phyloP scores from a whole-genome alignment of 2,888 invertebrate genomes.

The Sialis fuliginosa region DNA sequence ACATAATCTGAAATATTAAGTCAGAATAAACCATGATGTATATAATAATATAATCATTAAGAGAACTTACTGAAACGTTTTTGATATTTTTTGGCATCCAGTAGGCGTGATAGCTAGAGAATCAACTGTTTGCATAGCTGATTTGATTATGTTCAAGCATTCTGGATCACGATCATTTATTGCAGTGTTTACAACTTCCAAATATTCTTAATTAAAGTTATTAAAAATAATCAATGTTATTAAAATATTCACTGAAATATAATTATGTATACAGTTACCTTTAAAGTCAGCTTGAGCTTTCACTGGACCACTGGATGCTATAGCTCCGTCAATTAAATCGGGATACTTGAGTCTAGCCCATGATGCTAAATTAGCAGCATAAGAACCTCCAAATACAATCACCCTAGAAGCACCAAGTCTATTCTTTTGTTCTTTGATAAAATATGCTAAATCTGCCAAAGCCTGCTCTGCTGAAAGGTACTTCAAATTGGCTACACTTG shows the following conservation, averaged over 20 bases:
- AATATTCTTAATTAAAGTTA: conserved; percentile 30
- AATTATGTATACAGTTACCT: conserved; percentile 21
- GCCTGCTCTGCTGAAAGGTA: conserved; percentile 25
- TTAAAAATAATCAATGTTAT: background rate
- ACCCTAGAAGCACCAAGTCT: conserved; percentile 4
- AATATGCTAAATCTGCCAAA: conserved; percentile 25
- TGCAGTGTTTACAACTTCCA: conserved; percentile 31
- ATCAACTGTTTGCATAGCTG: conserved; percentile 22
- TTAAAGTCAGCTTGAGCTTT: conserved; percentile 36
- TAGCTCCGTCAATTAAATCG: conserved; percentile 33
- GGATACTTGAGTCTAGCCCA: conserved; percentile 41
- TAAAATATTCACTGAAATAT: background rate
- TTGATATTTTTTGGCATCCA: too few species aligned
- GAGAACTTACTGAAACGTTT: too few species aligned
- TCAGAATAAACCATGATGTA: too few species aligned
- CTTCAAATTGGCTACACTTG: conserved; percentile 18
- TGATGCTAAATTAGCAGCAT: conserved; percentile 38
- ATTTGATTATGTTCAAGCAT: conserved; percentile 25
- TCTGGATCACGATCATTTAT: conserved; percentile 22
- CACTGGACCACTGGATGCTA: conserved; percentile 41
- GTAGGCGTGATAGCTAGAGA: conserved; percentile 16
- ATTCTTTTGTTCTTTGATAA: conserved; percentile 18
- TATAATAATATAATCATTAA: too few species aligned
- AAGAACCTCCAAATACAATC: conserved; percentile 38
- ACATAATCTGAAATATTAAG: too few species aligned